Conservation (phyloP, 2,888 invertebrate species). For the Lampropteryx suffumata region DNA sequence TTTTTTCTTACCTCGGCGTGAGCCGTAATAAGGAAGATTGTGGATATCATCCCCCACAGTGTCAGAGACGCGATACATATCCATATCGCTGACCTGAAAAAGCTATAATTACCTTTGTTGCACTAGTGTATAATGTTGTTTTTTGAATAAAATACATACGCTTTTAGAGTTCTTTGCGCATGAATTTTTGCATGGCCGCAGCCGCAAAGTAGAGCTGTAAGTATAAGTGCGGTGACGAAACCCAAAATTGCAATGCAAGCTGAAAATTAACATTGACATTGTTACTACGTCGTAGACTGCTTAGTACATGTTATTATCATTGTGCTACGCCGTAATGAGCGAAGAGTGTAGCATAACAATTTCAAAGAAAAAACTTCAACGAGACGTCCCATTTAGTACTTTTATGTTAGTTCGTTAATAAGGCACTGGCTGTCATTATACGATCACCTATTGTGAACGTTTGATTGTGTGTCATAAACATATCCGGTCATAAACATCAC, state of each 20-base stretch:
- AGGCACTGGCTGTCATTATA: too few relatives aligned
- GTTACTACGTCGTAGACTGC: conserved; percentile 22
- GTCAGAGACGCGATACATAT: conserved; percentile 82
- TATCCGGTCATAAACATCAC: too few relatives aligned
- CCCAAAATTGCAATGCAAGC: conserved; percentile 65
- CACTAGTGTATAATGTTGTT: conserved; percentile 1
- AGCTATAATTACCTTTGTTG: conserved; percentile 13
- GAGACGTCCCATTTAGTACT: neutral
- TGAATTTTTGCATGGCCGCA: conserved; percentile 68
- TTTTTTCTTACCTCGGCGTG: conserved; percentile 81
- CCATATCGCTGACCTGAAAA: conserved; percentile 79
- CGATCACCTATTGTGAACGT: too few relatives aligned
- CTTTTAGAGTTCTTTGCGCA: conserved; percentile 67
- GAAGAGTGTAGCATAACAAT: conserved; percentile 27
- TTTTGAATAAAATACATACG: conserved; percentile 52
- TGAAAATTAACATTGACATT: conserved; percentile 44
- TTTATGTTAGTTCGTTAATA: neutral
- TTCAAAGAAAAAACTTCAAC: conserved; percentile 31
- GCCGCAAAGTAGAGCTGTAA: conserved; percentile 77
- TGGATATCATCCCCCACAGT: conserved; percentile 83
- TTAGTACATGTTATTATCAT: too few relatives aligned
- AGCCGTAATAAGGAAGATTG: conserved; percentile 83
- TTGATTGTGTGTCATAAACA: too few relatives aligned
- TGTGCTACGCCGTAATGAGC: too few relatives aligned
- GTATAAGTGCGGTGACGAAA: conserved; percentile 70